phyloP scores from a whole-genome alignment of 2,888 invertebrate species.

The Allophyes oxyacanthae region DNA sequence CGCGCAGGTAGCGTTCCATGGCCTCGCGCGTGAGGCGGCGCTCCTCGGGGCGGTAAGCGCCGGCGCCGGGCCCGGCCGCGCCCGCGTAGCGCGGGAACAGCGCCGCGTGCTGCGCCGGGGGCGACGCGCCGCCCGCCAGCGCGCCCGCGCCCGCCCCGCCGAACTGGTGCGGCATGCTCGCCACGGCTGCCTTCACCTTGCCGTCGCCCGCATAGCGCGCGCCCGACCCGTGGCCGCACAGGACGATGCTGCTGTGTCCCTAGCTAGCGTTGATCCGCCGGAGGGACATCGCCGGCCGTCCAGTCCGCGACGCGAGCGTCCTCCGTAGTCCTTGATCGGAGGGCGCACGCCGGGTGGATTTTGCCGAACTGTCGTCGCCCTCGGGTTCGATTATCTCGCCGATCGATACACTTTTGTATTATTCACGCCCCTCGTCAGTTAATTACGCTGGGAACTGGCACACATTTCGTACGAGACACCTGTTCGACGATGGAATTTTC shows the following conservation, averaged over 20 bases:
- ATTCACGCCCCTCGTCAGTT: constrained; percentile 85
- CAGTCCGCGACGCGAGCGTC: constrained; percentile 33
- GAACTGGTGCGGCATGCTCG: constrained; percentile 95
- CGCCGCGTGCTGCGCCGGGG: constrained; percentile 89
- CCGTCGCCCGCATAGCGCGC: constrained; percentile 70
- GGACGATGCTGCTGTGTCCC: constrained; percentile 41
- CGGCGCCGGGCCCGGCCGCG: constrained; percentile 89
- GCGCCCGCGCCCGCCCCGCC: constrained; percentile 90
- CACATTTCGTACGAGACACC: constrained; percentile 93
- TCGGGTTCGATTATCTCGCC: constrained; percentile 61
- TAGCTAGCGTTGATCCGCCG: constrained; percentile 59
- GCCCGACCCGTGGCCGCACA: constrained; percentile 58
- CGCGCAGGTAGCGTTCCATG: constrained; percentile 98
- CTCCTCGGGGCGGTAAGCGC: constrained; percentile 93
- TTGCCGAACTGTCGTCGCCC: constrained; percentile 31
- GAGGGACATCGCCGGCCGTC: constrained; percentile 46
- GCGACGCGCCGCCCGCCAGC: constrained; percentile 94
- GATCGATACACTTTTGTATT: constrained; percentile 87
- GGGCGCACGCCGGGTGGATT: constrained; percentile 26
- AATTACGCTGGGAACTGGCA: constrained; percentile 87
- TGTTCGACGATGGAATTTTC: constrained; percentile 93
- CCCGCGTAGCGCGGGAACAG: constrained; percentile 91
- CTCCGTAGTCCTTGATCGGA: constrained; percentile 19
- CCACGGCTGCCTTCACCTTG: constrained; percentile 84
- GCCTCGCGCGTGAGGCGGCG: constrained; percentile 96